phyloP scores from a whole-genome alignment of 2,888 invertebrate species.

The Euphydryas editha region DNA sequence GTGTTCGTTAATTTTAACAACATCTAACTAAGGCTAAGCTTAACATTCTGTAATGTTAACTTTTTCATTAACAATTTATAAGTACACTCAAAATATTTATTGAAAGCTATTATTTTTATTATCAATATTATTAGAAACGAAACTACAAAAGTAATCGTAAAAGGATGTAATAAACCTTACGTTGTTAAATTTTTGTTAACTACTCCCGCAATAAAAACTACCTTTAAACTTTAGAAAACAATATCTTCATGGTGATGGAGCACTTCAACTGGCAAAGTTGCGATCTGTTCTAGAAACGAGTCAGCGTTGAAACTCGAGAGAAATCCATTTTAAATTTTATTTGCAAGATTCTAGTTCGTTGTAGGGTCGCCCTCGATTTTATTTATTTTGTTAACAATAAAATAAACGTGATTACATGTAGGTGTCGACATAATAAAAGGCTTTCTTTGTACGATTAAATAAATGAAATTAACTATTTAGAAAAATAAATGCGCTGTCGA shows the following conservation, averaged over 20 bases:
- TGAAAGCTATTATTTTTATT: not conserved
- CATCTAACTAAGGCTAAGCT: too few relatives aligned
- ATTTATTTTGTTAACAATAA: not conserved
- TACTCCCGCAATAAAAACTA: slow-evolving; percentile 23
- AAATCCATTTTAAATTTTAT: slow-evolving; percentile 17
- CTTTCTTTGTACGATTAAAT: not conserved
- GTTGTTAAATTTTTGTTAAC: slow-evolving; percentile 11
- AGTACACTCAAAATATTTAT: not conserved
- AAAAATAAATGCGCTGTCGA: too few relatives aligned
- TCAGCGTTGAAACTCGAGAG: slow-evolving; percentile 17
- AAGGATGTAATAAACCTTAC: slow-evolving; percentile 8
- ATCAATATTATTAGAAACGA: not conserved
- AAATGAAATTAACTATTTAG: too few relatives aligned
- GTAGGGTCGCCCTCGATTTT: not conserved
- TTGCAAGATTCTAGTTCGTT: not conserved
- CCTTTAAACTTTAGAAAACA: slow-evolving; percentile 28
- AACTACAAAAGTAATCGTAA: slow-evolving; percentile 1
- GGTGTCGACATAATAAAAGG: not conserved
- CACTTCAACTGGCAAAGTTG: slow-evolving; percentile 6
- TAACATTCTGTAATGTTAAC: too few relatives aligned
- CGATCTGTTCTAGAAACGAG: slow-evolving; percentile 9
- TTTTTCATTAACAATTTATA: too few relatives aligned
- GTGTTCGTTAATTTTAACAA: too few relatives aligned
- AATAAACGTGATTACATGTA: not conserved
- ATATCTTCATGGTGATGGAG: slow-evolving; percentile 32